Evolutionary conservation across 64 coral and sea anemone species (phyloP).

Genomic region (Orbicella faveolata): DNA sequence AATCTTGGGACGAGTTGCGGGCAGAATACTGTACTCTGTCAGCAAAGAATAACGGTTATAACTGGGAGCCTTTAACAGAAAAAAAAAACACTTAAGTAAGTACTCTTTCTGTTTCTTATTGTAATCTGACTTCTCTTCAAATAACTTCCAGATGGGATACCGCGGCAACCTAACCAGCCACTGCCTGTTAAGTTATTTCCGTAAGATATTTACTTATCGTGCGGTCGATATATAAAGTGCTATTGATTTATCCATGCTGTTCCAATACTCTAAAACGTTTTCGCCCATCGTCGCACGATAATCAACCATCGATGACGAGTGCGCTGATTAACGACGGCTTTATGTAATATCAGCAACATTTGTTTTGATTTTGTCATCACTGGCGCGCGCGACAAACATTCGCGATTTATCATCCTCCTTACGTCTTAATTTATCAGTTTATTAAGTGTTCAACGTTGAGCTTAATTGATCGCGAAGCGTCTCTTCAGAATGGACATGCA

Average conservation of each 20-base stretch:
- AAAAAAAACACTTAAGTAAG: not conserved
- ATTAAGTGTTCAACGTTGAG: not conserved
- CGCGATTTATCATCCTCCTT: not conserved
- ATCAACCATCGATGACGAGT: not conserved
- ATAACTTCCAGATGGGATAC: not conserved
- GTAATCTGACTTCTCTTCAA: not conserved
- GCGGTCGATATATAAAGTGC: not conserved
- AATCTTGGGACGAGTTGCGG: not conserved
- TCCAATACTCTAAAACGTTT: not conserved
- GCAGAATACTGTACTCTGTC: not conserved
- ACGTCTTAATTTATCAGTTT: not conserved
- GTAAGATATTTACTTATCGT: conserved; percentile 10
- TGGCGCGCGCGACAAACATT: not conserved
- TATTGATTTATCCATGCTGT: not conserved
- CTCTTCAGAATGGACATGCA: not conserved
- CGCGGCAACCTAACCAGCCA: too few species aligned
- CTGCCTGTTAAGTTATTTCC: not conserved
- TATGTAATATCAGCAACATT: not conserved
- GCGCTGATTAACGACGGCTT: not conserved
- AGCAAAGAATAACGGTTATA: not conserved
- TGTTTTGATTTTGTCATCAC: conserved; percentile 34
- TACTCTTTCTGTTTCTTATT: not conserved
- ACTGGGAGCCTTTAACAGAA: not conserved
- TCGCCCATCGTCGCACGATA: not conserved
- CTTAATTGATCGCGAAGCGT: not conserved